Conservation (phyloP, 2,888 invertebrate species). For the Palloptera scutellata region DNA sequence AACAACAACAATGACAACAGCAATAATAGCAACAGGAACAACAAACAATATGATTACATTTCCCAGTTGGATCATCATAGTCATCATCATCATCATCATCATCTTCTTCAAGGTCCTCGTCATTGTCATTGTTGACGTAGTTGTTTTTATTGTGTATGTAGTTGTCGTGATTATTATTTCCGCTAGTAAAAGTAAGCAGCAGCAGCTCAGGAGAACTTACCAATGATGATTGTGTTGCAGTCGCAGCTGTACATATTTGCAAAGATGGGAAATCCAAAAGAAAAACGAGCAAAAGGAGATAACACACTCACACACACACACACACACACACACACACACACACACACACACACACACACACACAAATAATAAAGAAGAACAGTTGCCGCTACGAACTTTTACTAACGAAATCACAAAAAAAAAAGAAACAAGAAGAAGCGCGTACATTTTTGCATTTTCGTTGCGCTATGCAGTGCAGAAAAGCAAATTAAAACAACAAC, state of each 20-base stretch:
- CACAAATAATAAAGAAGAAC: neutral
- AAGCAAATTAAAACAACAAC: neutral
- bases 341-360: too few relatives aligned
- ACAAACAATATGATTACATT: constrained; percentile 25
- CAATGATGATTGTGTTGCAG: neutral
- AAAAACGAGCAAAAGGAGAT: neutral
- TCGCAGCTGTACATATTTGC: constrained; percentile 1
- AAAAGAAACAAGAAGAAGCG: too few relatives aligned
- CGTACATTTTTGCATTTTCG: neutral
- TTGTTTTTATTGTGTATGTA: neutral
- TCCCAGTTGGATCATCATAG: constrained; percentile 26
- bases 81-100: neutral
- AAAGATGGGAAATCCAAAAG: constrained; percentile 2
- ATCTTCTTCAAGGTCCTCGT: neutral
- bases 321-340: too few relatives aligned
- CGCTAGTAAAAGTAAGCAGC: neutral
- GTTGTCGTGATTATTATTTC: neutral
- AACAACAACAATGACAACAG: neutral
- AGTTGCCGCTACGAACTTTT: too few relatives aligned
- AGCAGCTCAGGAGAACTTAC: neutral
- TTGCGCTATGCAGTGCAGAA: neutral
- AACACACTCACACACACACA: too few relatives aligned
- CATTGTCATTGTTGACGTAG: neutral
- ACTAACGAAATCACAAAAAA: too few relatives aligned
- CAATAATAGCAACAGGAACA: too few relatives aligned